These are phyloP conservation scores for Lepus timidus DNA, from an alignment of 2,113 vertebrate species.

Conservation along the genomic window DNA sequence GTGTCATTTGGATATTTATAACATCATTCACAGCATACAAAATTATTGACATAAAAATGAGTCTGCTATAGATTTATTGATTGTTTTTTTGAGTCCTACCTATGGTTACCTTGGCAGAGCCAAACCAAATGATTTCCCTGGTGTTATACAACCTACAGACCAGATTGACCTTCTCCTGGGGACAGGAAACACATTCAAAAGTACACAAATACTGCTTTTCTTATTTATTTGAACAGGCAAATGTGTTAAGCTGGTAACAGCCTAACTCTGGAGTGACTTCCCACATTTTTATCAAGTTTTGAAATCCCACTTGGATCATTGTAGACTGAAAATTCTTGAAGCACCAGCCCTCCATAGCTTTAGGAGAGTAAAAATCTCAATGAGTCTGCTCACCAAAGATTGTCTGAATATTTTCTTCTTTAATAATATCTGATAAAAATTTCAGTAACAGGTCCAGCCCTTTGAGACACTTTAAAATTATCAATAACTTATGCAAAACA, in stretches of 20 bases:
- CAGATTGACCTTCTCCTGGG: background rate
- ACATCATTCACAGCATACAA: no score
- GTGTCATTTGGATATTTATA: no score
- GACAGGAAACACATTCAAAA: background rate
- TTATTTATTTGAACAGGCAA: background rate
- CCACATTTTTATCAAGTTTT: background rate
- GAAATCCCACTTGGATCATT: background rate
- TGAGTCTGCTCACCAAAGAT: background rate
- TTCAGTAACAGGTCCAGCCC: background rate
- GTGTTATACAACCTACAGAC: no score
- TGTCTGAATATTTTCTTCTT: background rate
- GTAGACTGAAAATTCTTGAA: background rate
- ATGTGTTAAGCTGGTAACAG: background rate
- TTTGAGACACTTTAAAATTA: slow-evolving; percentile 7
- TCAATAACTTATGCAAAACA: slow-evolving; percentile 5
- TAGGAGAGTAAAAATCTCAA: background rate
- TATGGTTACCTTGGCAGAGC: no score
- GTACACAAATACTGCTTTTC: background rate
- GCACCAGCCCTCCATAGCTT: background rate
- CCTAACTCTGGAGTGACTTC: background rate
- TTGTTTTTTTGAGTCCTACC: no score
- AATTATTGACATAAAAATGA: no score
- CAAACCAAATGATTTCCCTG: no score
- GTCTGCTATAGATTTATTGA: no score
- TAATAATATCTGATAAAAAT: background rate